Evolutionary conservation across 2,797 vertebrate species (phyloP).

Genomic region (Mycteria americana): DNA sequence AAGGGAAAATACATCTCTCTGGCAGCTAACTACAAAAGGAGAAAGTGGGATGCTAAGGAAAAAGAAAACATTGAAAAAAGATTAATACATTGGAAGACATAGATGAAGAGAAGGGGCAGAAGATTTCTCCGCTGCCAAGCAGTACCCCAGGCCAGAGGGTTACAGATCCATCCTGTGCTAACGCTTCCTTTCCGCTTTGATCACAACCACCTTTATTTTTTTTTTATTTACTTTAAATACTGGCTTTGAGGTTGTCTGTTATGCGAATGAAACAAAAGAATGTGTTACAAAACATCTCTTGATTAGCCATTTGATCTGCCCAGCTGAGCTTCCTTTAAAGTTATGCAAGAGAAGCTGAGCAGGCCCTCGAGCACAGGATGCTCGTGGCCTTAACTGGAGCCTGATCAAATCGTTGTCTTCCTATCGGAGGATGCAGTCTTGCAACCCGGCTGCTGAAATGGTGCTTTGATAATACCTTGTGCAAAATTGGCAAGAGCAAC

Average conservation of each 20-base stretch:
- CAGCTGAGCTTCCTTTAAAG: neutral
- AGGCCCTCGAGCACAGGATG: neutral
- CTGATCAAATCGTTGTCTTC: neutral
- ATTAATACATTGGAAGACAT: neutral
- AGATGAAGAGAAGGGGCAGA: neutral
- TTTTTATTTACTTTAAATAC: neutral
- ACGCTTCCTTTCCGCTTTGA: neutral
- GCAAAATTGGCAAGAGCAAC: neutral
- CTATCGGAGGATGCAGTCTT: neutral
- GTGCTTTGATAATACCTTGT: neutral
- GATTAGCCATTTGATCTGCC: neutral
- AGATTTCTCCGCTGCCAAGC: neutral
- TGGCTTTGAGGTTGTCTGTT: neutral
- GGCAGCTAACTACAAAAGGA: neutral
- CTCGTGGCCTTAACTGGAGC: neutral
- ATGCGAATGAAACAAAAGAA: neutral
- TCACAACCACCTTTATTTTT: neutral
- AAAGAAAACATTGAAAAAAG: constrained; percentile 1
- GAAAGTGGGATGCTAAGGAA: neutral
- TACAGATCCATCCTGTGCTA: neutral
- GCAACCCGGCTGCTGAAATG: neutral
- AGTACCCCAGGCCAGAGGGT: neutral
- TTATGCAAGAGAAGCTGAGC: neutral
- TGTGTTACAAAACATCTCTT: neutral
- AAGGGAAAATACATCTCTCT: constrained; percentile 13